Evolutionary conservation across 2,888 invertebrate species (phyloP).

Genomic region (Catocala fraxini): DNA sequence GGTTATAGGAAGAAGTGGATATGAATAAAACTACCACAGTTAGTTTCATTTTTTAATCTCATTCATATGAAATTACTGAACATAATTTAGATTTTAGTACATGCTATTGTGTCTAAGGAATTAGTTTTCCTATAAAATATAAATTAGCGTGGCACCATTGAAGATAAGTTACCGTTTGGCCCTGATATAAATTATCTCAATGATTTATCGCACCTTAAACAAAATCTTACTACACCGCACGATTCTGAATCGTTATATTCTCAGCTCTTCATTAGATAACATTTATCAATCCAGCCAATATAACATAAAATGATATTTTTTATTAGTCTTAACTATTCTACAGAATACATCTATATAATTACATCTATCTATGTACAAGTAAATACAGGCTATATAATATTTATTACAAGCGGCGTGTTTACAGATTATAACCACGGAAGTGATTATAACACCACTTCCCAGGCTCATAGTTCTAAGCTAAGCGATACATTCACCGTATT

Average conservation of each 20-base stretch:
- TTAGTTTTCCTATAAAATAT: constrained; percentile 79
- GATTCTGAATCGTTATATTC: constrained; percentile 77
- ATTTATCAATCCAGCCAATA: constrained; percentile 62
- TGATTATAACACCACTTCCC: constrained; percentile 84
- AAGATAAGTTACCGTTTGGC: constrained; percentile 67
- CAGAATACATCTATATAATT: constrained; percentile 65
- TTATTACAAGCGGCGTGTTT: constrained; percentile 66
- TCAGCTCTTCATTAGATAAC: constrained; percentile 61
- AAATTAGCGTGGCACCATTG: constrained; percentile 80
- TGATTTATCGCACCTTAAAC: constrained; percentile 67
- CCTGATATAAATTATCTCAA: constrained; percentile 69
- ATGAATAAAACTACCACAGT: constrained; percentile 49
- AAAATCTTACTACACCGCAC: constrained; percentile 67
- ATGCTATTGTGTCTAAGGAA: constrained; percentile 73
- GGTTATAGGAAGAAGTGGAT: neutral
- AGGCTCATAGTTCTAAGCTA: constrained; percentile 58
- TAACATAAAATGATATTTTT: constrained; percentile 73
- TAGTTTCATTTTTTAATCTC: constrained; percentile 80
- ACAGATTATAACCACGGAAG: constrained; percentile 63
- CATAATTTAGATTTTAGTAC: constrained; percentile 81
- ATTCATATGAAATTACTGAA: constrained; percentile 85
- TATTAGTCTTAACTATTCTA: constrained; percentile 66
- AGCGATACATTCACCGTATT: constrained; percentile 53
- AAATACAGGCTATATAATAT: constrained; percentile 69
- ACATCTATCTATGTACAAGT: constrained; percentile 68